A percentile compares a stretch with the other conserved stretches of the same genome.
These are phyloP conservation scores for Melikaiella ostensackeni DNA, from an alignment of 2,888 invertebrate genomes.

Conservation along the genomic window DNA sequence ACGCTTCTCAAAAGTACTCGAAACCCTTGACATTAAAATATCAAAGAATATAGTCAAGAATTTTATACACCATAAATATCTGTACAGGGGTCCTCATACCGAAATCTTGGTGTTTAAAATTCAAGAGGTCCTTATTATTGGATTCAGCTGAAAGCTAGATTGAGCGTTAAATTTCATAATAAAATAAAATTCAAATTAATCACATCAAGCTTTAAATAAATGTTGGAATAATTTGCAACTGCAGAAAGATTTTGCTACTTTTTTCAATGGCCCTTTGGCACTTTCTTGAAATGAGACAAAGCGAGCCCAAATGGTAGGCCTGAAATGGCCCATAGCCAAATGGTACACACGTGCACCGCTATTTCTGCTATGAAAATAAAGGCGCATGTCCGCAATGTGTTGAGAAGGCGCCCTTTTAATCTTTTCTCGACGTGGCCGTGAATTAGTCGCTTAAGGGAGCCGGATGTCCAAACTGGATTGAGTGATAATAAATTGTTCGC, in stretches of 20 bases:
- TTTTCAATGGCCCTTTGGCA: neutral
- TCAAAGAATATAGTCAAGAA: no score
- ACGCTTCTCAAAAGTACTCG: no score
- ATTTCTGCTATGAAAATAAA: slow-evolving; percentile 32
- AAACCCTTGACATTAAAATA: no score
- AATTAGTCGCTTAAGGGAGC: slow-evolving; percentile 15
- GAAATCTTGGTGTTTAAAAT: no score
- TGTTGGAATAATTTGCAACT: neutral
- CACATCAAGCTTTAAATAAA: no score
- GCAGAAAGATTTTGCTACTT: neutral
- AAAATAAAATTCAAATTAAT: no score
- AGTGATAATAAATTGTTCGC: slow-evolving; percentile 7
- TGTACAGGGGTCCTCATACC: no score
- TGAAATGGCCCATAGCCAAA: slow-evolving; percentile 29
- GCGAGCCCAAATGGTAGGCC: neutral
- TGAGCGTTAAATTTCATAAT: no score
- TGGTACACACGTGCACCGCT: slow-evolving; percentile 25
- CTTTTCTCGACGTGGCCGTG: slow-evolving; percentile 31
- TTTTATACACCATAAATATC: no score
- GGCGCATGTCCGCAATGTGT: neutral
- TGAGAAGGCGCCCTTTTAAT: neutral
- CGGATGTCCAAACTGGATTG: slow-evolving; percentile 7
- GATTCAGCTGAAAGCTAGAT: no score
- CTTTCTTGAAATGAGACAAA: slow-evolving; percentile 10
- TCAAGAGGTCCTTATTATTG: no score